Percentiles rank a stretch among this genome's conserved stretches.
Conservation (phyloP, 2,888 invertebrate genomes). For the Philonicus albiceps region DNA sequence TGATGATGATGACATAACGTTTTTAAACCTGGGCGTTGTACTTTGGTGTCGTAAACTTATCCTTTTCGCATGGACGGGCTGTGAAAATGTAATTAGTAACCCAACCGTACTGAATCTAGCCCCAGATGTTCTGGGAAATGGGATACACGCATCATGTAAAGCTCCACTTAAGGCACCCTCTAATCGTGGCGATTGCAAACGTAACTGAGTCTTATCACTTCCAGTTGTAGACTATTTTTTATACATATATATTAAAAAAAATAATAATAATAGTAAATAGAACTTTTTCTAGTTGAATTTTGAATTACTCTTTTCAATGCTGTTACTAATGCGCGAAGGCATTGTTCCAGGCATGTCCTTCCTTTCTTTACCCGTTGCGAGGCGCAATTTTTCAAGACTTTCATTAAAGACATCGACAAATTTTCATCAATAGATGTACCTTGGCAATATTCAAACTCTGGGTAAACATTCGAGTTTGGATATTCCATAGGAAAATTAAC, state of each 20-base stretch:
- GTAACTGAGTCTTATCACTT: conserved; percentile 59
- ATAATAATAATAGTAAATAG: conserved; percentile 3
- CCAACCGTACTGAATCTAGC: conserved; percentile 91
- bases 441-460: conserved; percentile 73
- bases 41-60: conserved; percentile 76
- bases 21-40: conserved; percentile 71
- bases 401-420: conserved; percentile 77
- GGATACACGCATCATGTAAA: conserved; percentile 79
- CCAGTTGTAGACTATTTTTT: conserved; percentile 53
- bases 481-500: conserved; percentile 78
- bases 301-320: conserved; percentile 66
- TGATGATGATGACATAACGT: neutral
- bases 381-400: conserved; percentile 81
- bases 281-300: neutral
- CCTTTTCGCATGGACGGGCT: conserved; percentile 74
- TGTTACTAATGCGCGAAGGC: conserved; percentile 75
- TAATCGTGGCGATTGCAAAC: conserved; percentile 61
- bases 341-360: conserved; percentile 86
- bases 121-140: conserved; percentile 93
- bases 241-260: neutral
- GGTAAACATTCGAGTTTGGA: conserved; percentile 73
- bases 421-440: conserved; percentile 75
- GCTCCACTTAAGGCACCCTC: conserved; percentile 62
- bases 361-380: conserved; percentile 84
- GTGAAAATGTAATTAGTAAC: conserved; percentile 84